Evolutionary conservation across 2,113 vertebrate genomes (phyloP).

Genomic region (Zosterops pallidus): DNA sequence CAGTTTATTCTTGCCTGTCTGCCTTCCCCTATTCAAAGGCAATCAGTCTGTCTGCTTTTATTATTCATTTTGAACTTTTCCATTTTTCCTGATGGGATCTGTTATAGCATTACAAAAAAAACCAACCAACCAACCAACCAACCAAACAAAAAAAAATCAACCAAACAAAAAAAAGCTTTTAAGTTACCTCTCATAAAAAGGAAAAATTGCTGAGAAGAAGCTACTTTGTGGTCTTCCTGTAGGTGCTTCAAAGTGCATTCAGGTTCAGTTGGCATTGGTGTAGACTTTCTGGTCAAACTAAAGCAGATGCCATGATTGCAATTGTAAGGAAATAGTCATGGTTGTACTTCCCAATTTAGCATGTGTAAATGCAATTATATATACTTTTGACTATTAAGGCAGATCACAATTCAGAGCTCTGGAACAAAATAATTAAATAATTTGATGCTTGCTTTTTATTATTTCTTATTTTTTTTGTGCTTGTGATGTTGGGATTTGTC

Average conservation of each 20-base stretch:
- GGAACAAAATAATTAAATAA: constrained; percentile 41
- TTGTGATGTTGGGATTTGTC: background rate
- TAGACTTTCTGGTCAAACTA: constrained; percentile 9
- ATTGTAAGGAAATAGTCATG: background rate
- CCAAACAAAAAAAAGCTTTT: background rate
- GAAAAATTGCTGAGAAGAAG: constrained; percentile 38
- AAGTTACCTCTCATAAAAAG: constrained; percentile 40
- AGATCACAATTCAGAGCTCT: background rate
- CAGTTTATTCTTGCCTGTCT: background rate
- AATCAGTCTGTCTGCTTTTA: constrained; percentile 4
- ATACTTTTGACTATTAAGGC: constrained; percentile 5
- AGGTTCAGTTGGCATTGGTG: background rate
- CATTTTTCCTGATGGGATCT: constrained; percentile 38
- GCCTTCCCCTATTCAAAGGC: background rate
- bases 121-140: too few relatives aligned
- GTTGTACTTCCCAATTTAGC: background rate
- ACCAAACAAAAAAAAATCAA: background rate
- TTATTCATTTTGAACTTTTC: constrained; percentile 28
- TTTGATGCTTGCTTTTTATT: background rate
- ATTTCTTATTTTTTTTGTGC: background rate
- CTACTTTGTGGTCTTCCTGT: constrained; percentile 32
- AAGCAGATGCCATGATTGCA: background rate
- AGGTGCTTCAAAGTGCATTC: constrained; percentile 4
- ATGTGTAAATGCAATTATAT: constrained; percentile 9
- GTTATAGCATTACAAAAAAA: background rate